Evolutionary conservation across 1,140 invertebrate genomes (phyloP).

Genomic region (Liolophura sinensis): DNA sequence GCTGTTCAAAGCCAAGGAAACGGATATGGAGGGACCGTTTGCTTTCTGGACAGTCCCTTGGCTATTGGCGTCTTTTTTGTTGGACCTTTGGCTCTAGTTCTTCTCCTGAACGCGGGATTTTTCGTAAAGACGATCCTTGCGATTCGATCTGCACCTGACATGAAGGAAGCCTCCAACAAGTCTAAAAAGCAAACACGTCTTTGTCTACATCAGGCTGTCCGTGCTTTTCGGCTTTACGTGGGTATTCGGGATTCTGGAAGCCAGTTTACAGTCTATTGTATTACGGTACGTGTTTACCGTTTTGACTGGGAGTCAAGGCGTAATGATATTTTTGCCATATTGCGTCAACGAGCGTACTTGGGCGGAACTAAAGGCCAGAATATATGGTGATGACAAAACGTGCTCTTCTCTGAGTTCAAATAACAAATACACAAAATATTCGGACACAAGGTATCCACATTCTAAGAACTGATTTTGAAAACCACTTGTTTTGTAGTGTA

Average conservation of each 20-base stretch:
- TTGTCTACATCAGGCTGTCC: constrained; percentile 22
- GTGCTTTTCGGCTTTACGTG: constrained; percentile 64
- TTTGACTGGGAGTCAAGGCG: constrained; percentile 64
- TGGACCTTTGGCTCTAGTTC: constrained; percentile 10
- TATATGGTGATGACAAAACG: too few relatives aligned
- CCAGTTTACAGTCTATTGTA: constrained; percentile 53
- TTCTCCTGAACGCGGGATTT: constrained; percentile 19
- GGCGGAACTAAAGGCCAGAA: too few relatives aligned
- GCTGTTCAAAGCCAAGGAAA: constrained; percentile 1
- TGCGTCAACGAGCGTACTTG: too few relatives aligned
- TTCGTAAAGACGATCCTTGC: constrained; percentile 13
- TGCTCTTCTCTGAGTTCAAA: too few relatives aligned
- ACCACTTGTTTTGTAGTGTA: too few relatives aligned
- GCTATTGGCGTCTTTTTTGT: constrained; percentile 14
- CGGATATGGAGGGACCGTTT: constrained; percentile 21
- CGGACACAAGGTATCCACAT: too few relatives aligned
- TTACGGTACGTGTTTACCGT: constrained; percentile 63
- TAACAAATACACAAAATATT: too few relatives aligned
- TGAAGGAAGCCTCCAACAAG: background rate
- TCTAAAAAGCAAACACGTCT: constrained; percentile 15
- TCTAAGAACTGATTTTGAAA: too few relatives aligned
- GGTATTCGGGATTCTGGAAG: constrained; percentile 63
- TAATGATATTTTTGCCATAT: constrained; percentile 65
- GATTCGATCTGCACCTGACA: constrained; percentile 7
- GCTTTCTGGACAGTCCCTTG: constrained; percentile 17